A percentile compares a stretch with the other conserved stretches of the same genome.
Conservation (phyloP, 1,140 invertebrate genomes). For the Epicauta chinensis region DNA sequence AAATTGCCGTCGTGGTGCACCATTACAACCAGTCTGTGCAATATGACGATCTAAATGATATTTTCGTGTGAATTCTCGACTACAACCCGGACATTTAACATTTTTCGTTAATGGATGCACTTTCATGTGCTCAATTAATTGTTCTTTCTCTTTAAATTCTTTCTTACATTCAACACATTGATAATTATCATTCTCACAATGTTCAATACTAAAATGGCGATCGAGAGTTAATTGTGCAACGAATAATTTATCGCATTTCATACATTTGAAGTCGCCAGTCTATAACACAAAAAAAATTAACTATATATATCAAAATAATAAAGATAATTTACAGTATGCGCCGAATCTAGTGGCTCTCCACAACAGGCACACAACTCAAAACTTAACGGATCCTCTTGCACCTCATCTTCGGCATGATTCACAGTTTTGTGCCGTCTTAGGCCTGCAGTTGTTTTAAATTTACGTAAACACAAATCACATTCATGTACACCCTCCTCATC, state of each 20-base stretch:
- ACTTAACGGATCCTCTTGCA: conserved; percentile 33
- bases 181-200: conserved; percentile 38
- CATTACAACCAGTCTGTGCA: conserved; percentile 65
- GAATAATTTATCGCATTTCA: conserved; percentile 58
- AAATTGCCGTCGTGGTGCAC: conserved; percentile 49
- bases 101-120: conserved; percentile 40
- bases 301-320: conserved; percentile 3
- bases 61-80: conserved; percentile 64
- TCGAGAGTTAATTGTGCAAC: conserved; percentile 64
- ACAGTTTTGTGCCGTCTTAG: conserved; percentile 39
- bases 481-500: conserved; percentile 7
- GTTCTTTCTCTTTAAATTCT: conserved; percentile 20
- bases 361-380: conserved; percentile 47
- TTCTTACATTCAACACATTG: conserved; percentile 35
- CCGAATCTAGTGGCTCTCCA: conserved; percentile 47
- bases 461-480: conserved; percentile 34
- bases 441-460: conserved; percentile 34
- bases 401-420: conserved; percentile 26
- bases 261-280: conserved; percentile 47
- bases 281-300: conserved; percentile 34
- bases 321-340: conserved; percentile 48
- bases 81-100: conserved; percentile 53
- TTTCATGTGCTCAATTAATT: conserved; percentile 33
- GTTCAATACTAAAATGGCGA: conserved; percentile 52
- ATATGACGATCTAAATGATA: conserved; percentile 72